Conservation (phyloP, 2,113 vertebrate species). For the Sprattus sprattus region DNA sequence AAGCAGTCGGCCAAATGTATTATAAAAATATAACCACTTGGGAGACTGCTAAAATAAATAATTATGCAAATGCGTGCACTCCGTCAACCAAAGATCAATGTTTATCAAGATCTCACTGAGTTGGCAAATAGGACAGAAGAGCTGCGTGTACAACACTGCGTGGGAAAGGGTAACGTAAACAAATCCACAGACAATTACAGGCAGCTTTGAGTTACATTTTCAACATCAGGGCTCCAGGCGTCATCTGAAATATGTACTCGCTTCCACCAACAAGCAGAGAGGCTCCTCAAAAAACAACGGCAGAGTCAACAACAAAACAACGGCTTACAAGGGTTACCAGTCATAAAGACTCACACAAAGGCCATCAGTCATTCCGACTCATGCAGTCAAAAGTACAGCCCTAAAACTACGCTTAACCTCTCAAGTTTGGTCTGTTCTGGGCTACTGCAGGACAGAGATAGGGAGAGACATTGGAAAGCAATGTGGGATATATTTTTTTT, state of each 20-base stretch:
- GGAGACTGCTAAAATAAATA: background rate
- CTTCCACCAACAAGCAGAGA: constrained; percentile 4
- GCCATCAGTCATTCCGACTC: background rate
- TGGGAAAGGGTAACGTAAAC: background rate
- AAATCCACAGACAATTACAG: constrained; percentile 6
- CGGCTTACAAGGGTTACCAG: background rate
- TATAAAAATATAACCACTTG: background rate
- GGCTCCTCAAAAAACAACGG: background rate
- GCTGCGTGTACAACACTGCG: background rate
- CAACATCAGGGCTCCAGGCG: background rate
- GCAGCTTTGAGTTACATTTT: constrained; percentile 1
- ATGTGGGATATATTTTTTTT: constrained; percentile 18
- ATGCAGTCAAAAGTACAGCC: background rate
- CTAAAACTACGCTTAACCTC: constrained; percentile 6
- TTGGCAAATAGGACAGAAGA: background rate
- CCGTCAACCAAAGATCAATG: background rate
- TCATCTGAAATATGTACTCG: constrained; percentile 17
- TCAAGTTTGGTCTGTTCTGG: background rate
- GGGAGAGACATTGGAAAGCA: background rate
- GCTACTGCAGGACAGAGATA: background rate
- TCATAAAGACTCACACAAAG: background rate
- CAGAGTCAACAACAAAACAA: background rate
- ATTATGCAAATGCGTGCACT: background rate
- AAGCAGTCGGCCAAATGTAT: background rate
- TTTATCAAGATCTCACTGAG: background rate